Conservation (phyloP, 2,888 invertebrate species). For the Dastarcus helophoroides region DNA sequence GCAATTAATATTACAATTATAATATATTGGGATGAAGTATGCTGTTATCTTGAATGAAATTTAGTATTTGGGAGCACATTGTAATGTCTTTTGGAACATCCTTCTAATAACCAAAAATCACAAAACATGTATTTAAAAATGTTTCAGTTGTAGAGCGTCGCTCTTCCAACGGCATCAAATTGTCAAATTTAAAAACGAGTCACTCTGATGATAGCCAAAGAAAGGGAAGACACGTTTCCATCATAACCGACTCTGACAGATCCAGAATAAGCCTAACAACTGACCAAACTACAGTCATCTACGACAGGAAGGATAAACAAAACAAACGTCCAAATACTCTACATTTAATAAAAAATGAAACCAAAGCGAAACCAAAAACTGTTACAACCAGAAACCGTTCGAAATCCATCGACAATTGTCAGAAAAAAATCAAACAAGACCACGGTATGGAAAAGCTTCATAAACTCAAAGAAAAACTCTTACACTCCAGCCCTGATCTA, state of each 20-base stretch:
- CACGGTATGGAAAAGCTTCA: slow-evolving; percentile 28
- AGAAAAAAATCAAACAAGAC: slow-evolving; percentile 16
- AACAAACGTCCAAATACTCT: slow-evolving; percentile 29
- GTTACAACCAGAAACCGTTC: slow-evolving; percentile 23
- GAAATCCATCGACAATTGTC: slow-evolving; percentile 28
- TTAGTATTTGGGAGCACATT: too few relatives aligned
- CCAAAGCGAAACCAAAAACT: slow-evolving; percentile 16
- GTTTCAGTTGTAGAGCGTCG: slow-evolving; percentile 25
- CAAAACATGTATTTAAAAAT: neutral
- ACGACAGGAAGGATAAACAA: too few relatives aligned
- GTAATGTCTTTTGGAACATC: too few relatives aligned
- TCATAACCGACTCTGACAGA: slow-evolving; percentile 27
- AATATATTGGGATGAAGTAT: too few relatives aligned
- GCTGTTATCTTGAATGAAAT: too few relatives aligned
- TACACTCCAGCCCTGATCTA: slow-evolving; percentile 31
- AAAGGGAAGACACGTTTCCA: slow-evolving; percentile 28
- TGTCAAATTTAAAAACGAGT: slow-evolving; percentile 19
- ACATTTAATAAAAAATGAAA: slow-evolving; percentile 22
- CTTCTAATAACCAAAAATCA: too few relatives aligned
- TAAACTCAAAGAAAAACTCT: slow-evolving; percentile 31
- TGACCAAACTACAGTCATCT: slow-evolving; percentile 16
- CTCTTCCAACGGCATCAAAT: slow-evolving; percentile 19
- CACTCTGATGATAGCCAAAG: slow-evolving; percentile 15
- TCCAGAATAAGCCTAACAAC: too few relatives aligned
- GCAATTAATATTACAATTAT: too few relatives aligned